A percentile compares a stretch with the other conserved stretches of the same genome.
phyloP scores from a whole-genome alignment of 2,888 invertebrate genomes.

The Erebia aethiops region DNA sequence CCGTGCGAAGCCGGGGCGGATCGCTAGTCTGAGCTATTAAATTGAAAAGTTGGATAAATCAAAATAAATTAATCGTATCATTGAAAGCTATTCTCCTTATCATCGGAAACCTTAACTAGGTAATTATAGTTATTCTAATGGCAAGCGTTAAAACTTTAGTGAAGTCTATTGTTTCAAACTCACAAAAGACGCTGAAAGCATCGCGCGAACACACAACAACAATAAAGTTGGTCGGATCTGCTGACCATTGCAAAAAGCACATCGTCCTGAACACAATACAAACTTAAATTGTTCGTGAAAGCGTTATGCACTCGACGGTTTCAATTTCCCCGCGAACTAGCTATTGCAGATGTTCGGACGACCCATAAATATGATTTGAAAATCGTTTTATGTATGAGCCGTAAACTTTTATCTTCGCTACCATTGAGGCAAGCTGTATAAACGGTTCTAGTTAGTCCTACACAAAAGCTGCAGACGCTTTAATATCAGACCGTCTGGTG shows the following conservation, averaged over 20 bases:
- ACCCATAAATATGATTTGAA: slow-evolving; percentile 82
- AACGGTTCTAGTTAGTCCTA: slow-evolving; percentile 25
- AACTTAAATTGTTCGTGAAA: slow-evolving; percentile 81
- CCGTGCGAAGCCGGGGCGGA: no score
- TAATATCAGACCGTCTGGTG: slow-evolving; percentile 74
- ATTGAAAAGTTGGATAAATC: no score
- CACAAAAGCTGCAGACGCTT: slow-evolving; percentile 77
- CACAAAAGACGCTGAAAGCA: slow-evolving; percentile 61
- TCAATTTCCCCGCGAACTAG: slow-evolving; percentile 79
- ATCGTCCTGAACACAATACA: slow-evolving; percentile 72
- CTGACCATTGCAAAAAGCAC: slow-evolving; percentile 73
- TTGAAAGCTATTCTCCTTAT: background rate
- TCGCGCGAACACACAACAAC: slow-evolving; percentile 58
- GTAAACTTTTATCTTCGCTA: slow-evolving; percentile 79
- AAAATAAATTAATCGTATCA: background rate
- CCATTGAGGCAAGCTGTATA: slow-evolving; percentile 46
- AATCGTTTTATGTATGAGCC: slow-evolving; percentile 82
- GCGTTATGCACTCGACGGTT: slow-evolving; percentile 77
- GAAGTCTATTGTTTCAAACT: slow-evolving; percentile 55
- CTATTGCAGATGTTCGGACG: slow-evolving; percentile 76
- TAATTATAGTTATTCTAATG: slow-evolving; percentile 15
- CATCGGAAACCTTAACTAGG: background rate
- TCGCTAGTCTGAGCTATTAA: no score
- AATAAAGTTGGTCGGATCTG: slow-evolving; percentile 69
- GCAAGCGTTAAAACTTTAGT: slow-evolving; percentile 47